phyloP scores from a whole-genome alignment of 2,888 invertebrate genomes.

The Latrodectus hesperus region DNA sequence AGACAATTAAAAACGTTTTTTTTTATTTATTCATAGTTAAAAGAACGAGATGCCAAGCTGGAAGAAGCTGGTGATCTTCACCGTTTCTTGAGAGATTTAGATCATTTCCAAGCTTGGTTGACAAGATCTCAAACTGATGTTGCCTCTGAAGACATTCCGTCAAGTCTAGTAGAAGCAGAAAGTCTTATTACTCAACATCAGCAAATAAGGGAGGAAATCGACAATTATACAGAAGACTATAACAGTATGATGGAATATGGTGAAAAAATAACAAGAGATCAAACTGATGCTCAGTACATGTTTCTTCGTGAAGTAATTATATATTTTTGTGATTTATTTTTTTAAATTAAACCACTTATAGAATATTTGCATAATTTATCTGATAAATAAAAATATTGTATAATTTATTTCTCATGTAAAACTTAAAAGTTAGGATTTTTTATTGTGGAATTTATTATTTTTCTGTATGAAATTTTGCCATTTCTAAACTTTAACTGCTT shows the following conservation, averaged over 20 bases:
- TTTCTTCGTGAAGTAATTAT: constrained; percentile 88
- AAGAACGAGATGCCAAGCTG: constrained; percentile 97
- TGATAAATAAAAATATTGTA: no score
- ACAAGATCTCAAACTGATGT: constrained; percentile 99
- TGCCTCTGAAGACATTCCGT: constrained; percentile 96
- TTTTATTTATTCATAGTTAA: constrained; percentile 80
- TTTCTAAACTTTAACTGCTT: no score
- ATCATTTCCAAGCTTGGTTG: constrained; percentile 99
- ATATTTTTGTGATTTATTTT: not conserved
- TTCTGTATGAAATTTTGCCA: no score
- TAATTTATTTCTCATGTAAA: no score
- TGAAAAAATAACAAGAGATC: constrained; percentile 92
- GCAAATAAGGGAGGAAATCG: constrained; percentile 98
- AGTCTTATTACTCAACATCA: constrained; percentile 97
- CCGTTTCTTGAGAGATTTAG: constrained; percentile 96
- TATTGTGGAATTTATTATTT: no score
- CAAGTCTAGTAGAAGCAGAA: constrained; percentile 96
- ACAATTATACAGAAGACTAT: constrained; percentile 98
- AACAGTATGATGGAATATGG: constrained; percentile 99
- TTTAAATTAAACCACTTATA: no score
- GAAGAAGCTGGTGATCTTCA: constrained; percentile 99
- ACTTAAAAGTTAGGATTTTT: no score
- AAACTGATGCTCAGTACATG: constrained; percentile 99
- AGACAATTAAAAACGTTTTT: no score
- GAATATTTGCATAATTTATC: no score